These are phyloP conservation scores for Mormyrus hasselquistii DNA, from an alignment of 2,797 vertebrate species.

Conservation along the genomic window DNA sequence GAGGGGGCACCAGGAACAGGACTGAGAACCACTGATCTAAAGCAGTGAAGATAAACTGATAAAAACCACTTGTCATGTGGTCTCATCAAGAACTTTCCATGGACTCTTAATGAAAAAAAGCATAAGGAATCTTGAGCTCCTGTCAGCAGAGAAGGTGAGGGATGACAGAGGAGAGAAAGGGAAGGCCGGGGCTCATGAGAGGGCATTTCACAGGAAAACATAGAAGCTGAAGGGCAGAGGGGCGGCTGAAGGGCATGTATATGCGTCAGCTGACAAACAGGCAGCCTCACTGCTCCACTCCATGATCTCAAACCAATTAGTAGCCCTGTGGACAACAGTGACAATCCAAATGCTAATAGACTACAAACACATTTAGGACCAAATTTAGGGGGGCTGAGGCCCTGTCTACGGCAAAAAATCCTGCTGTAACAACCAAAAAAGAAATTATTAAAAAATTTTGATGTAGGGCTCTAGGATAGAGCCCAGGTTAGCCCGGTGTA, in stretches of 20 bases:
- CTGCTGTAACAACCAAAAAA: background rate
- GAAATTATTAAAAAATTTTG: background rate
- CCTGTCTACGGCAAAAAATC: background rate
- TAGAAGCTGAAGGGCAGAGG: background rate
- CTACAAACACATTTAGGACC: background rate
- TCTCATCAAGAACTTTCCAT: background rate
- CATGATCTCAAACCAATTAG: background rate
- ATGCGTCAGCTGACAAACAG: background rate
- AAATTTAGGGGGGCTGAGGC: background rate
- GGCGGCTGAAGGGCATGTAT: background rate
- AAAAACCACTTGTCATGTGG: background rate
- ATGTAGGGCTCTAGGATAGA: background rate
- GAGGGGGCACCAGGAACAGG: background rate
- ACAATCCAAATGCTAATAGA: background rate
- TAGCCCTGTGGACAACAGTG: background rate
- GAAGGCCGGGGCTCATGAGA: background rate
- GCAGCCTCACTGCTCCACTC: background rate
- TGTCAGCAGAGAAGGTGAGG: background rate
- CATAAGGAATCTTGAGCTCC: background rate
- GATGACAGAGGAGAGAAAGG: background rate
- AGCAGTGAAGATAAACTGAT: background rate
- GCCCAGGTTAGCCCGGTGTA: background rate
- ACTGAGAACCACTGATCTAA: background rate
- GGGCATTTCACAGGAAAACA: background rate
- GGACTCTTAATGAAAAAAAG: background rate